Evolutionary conservation across 1,140 invertebrate genomes (phyloP).

Genomic region (Panulirus ornatus): DNA sequence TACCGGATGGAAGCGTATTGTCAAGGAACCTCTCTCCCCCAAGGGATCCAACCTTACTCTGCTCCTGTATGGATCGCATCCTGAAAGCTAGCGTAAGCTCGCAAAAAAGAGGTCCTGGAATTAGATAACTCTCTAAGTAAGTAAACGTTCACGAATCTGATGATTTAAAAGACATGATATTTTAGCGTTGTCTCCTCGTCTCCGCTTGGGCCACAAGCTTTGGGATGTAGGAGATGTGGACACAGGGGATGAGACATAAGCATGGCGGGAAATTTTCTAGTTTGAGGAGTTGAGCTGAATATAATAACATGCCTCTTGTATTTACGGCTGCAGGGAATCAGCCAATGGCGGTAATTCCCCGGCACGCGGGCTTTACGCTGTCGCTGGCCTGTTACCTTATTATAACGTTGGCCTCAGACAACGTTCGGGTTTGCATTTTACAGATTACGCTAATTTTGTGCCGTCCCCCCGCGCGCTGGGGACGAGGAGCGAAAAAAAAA

Average conservation of each 20-base stretch:
- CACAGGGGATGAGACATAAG: constrained; percentile 2
- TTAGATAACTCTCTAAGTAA: no score
- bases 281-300: constrained; percentile 50
- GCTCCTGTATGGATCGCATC: no score
- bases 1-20: no score
- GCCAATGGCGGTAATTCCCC: constrained; percentile 34
- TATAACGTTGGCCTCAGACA: background rate
- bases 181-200: background rate
- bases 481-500: no score
- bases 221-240: no score
- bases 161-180: no score
- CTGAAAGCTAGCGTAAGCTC: no score
- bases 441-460: background rate
- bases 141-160: no score
- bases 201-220: background rate
- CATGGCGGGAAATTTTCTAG: constrained; percentile 41
- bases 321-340: constrained; percentile 35
- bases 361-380: background rate
- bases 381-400: background rate
- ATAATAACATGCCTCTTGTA: constrained; percentile 36
- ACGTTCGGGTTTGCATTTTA: background rate
- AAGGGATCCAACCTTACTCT: no score
- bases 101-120: no score
- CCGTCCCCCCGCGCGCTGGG: no score
- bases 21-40: no score